Percentiles rank a stretch among this genome's conserved stretches.
Conservation (phyloP, 2,113 vertebrate genomes). For the Sander lucioperca region DNA sequence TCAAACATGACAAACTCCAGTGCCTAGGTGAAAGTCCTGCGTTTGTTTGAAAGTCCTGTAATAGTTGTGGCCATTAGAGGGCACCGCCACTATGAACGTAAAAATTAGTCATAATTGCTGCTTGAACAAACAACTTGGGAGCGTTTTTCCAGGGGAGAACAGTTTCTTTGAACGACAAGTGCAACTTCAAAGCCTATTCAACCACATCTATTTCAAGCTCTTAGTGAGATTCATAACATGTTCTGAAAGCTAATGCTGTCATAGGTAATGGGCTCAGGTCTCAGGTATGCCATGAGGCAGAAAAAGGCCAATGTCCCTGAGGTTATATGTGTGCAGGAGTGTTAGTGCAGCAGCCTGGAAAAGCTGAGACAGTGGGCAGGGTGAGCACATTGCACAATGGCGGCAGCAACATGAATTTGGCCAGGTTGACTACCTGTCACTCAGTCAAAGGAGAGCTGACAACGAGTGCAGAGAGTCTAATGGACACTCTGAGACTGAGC, state of each 20-base stretch:
- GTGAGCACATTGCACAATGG: constrained; percentile 48
- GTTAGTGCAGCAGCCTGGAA: constrained; percentile 67
- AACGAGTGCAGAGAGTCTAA: constrained; percentile 59
- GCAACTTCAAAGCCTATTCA: constrained; percentile 34
- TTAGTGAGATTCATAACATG: constrained; percentile 37
- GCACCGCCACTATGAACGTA: no score
- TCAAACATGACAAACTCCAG: no score
- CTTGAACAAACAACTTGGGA: no score
- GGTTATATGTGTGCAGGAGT: constrained; percentile 68
- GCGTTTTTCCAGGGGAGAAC: no score
- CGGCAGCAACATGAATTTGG: constrained; percentile 69
- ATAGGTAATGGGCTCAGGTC: constrained; percentile 45
- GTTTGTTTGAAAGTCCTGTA: no score
- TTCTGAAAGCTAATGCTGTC: constrained; percentile 54
- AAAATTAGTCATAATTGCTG: no score
- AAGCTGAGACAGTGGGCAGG: constrained; percentile 65
- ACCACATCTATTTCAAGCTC: constrained; percentile 32
- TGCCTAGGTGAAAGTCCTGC: no score
- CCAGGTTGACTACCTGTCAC: constrained; percentile 65
- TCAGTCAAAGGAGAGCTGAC: constrained; percentile 53
- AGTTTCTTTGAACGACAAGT: constrained; percentile 10
- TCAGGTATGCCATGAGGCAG: constrained; percentile 51
- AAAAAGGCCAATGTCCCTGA: constrained; percentile 66
- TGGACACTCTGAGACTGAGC: constrained; percentile 59
- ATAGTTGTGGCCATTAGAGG: no score